phyloP scores from a whole-genome alignment of 1,140 invertebrate genomes.

The Formica exsecta region DNA sequence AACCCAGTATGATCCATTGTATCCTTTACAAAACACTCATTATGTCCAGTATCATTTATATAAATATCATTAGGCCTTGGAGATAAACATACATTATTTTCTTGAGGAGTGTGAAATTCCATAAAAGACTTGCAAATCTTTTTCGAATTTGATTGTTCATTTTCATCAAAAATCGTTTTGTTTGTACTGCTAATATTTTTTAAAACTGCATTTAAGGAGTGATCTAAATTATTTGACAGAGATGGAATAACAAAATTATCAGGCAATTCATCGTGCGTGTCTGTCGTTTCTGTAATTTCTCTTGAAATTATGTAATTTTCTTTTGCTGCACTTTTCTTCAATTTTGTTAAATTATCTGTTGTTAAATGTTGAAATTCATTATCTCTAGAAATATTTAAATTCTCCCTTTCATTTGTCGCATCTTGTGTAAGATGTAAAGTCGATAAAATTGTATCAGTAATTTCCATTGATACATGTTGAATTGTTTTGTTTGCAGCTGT shows the following conservation, averaged over 20 bases:
- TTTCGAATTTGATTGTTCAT: background rate
- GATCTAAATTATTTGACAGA: background rate
- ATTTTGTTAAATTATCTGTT: background rate
- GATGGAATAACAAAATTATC: background rate
- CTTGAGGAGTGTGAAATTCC: background rate
- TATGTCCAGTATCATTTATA: background rate
- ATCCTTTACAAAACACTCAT: background rate
- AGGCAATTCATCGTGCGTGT: background rate
- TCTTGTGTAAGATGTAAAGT: background rate
- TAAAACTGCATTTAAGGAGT: background rate
- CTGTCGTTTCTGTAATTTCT: background rate
- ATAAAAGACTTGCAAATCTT: background rate
- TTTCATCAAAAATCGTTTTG: background rate
- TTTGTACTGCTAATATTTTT: background rate
- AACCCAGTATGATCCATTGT: background rate
- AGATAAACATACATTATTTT: background rate
- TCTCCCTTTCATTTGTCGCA: slow-evolving; percentile 6
- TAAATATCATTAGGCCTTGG: background rate
- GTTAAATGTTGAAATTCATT: background rate
- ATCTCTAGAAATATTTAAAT: background rate
- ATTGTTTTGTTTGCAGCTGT: slow-evolving; percentile 9
- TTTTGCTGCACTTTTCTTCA: background rate
- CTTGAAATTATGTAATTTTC: slow-evolving; percentile 7
- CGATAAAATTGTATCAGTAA: slow-evolving; percentile 51
- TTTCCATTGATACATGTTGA: slow-evolving; percentile 62